Evolutionary conservation across 1,140 invertebrate genomes (phyloP).

Genomic region (Tetramorium parvispinum): DNA sequence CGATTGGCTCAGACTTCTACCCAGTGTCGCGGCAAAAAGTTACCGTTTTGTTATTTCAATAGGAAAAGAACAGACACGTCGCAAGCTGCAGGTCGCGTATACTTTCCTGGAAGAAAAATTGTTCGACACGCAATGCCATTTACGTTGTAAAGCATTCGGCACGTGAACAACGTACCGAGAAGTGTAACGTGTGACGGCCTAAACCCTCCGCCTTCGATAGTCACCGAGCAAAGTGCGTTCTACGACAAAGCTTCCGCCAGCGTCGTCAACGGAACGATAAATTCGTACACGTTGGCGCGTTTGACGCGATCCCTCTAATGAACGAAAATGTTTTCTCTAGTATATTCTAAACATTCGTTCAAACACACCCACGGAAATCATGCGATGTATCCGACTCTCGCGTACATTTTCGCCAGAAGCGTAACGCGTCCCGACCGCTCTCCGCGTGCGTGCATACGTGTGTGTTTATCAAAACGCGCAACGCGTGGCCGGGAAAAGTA

Average conservation of each 20-base stretch:
- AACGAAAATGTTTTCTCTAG: background rate
- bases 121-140: background rate
- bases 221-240: too few relatives aligned
- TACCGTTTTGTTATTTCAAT: conserved; percentile 25
- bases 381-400: conserved; percentile 9
- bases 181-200: background rate
- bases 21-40: conserved; percentile 22
- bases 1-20: conserved; percentile 52
- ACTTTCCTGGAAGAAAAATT: background rate
- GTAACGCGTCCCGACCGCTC: conserved; percentile 1
- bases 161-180: background rate
- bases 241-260: background rate
- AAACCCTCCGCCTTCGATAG: background rate
- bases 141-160: background rate
- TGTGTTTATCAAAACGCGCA: conserved; percentile 62
- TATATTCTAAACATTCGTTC: conserved; percentile 17
- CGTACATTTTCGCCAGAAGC: background rate
- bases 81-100: background rate
- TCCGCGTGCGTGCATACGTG: conserved; percentile 12
- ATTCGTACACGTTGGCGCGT: background rate
- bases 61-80: background rate
- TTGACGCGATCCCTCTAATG: background rate
- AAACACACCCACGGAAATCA: conserved; percentile 18
- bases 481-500: conserved; percentile 59
- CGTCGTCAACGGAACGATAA: background rate